These are phyloP conservation scores for Proterorhinus semilunaris DNA, from an alignment of 2,113 vertebrate species.

Conservation along the genomic window DNA sequence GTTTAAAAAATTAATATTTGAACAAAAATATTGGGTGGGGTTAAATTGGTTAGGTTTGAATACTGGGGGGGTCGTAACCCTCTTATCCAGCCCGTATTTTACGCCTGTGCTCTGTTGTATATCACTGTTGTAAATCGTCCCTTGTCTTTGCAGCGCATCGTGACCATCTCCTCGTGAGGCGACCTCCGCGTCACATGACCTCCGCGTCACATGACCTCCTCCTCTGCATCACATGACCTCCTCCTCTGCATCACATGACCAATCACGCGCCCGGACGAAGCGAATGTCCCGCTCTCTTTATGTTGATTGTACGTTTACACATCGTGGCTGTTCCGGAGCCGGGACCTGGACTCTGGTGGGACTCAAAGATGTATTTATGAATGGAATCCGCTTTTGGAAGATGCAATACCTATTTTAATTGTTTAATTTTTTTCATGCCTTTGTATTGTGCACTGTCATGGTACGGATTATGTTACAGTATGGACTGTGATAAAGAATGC, in stretches of 20 bases:
- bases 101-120: too few relatives aligned
- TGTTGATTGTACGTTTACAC: neutral
- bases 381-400: conserved; percentile 70
- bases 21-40: too few relatives aligned
- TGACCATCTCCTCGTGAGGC: conserved; percentile 3
- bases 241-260: neutral
- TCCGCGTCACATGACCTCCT: neutral
- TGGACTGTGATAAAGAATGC: conserved; percentile 62
- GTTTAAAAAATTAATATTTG: too few relatives aligned
- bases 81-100: too few relatives aligned
- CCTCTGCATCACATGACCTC: neutral
- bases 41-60: too few relatives aligned
- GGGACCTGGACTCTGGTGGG: conserved; percentile 73
- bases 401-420: conserved; percentile 76
- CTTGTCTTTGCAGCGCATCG: neutral
- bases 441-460: conserved; percentile 77
- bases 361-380: conserved; percentile 77
- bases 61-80: too few relatives aligned
- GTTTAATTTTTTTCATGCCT: conserved; percentile 70
- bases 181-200: too few relatives aligned
- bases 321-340: neutral
- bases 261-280: neutral
- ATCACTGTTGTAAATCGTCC: too few relatives aligned
- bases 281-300: neutral
- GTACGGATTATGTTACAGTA: conserved; percentile 62